These are phyloP conservation scores for Patiria miniata DNA, from an alignment of 35 echinoderm and acorn worm species.

Conservation along the genomic window DNA sequence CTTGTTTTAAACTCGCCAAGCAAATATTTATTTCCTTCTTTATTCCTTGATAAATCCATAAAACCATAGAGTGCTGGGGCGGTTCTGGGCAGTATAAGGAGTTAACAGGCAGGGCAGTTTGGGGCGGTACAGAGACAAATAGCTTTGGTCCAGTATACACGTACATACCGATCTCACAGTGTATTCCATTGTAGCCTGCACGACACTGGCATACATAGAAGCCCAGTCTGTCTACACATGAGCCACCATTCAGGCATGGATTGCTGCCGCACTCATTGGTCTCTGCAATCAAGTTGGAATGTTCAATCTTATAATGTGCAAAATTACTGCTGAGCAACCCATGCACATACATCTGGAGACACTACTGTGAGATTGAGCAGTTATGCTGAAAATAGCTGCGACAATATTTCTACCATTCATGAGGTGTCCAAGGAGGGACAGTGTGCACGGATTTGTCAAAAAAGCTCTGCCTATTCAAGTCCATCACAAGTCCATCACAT, in stretches of 20 bases:
- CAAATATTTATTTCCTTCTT: too few species aligned
- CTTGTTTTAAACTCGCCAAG: too few species aligned
- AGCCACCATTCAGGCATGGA: conserved; percentile 68
- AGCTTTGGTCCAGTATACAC: too few species aligned
- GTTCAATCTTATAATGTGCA: too few species aligned
- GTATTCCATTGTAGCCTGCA: conserved; percentile 38
- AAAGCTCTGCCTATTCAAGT: too few species aligned
- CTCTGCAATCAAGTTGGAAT: not conserved
- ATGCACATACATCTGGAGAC: not conserved
- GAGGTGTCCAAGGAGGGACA: not conserved
- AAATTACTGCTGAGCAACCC: not conserved
- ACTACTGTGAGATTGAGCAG: not conserved
- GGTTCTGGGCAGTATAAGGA: too few species aligned
- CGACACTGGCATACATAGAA: conserved; percentile 52
- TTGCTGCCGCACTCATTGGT: conserved; percentile 33
- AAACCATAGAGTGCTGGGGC: too few species aligned
- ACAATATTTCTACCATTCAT: not conserved
- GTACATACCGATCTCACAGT: conserved; percentile 49
- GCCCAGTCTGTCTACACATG: conserved; percentile 27
- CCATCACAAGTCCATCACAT: too few species aligned
- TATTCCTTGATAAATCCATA: too few species aligned
- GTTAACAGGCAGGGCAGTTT: too few species aligned
- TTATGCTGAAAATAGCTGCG: not conserved
- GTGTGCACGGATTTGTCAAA: not conserved
- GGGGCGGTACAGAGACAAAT: too few species aligned